Evolutionary conservation across 2,113 vertebrate genomes (phyloP).

Genomic region (Chroicocephalus ridibundus): DNA sequence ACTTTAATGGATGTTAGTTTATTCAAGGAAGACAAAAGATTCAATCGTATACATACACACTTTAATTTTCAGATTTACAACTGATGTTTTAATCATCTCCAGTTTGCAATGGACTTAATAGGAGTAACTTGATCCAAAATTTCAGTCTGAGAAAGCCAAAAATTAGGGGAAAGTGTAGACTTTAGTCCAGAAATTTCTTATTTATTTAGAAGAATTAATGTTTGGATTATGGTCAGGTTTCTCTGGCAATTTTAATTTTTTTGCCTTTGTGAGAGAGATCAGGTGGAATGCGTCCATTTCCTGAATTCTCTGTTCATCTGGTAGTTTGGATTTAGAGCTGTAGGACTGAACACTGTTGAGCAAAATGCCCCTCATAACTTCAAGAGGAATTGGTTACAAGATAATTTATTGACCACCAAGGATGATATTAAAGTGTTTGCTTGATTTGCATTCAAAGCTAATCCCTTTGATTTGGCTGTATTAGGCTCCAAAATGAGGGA

Average conservation of each 20-base stretch:
- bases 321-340: not conserved
- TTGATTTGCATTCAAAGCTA: not conserved
- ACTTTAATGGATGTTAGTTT: not conserved
- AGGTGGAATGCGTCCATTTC: not conserved
- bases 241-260: not conserved
- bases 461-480: not conserved
- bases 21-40: not conserved
- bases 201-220: not conserved
- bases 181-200: not conserved
- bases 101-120: not conserved
- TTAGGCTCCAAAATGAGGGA: not conserved
- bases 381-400: not conserved
- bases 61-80: not conserved
- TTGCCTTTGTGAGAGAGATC: not conserved
- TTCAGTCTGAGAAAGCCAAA: not conserved
- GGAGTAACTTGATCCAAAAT: not conserved
- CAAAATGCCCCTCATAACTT: not conserved
- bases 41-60: not conserved
- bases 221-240: not conserved
- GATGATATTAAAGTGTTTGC: not conserved
- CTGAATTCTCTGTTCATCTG: not conserved
- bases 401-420: not conserved
- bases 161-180: not conserved
- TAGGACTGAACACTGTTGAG: not conserved
- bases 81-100: not conserved